Base-by-base conservation (phyloP, 2,113 vertebrate genomes). In the Oophaga pumilio region DNA sequence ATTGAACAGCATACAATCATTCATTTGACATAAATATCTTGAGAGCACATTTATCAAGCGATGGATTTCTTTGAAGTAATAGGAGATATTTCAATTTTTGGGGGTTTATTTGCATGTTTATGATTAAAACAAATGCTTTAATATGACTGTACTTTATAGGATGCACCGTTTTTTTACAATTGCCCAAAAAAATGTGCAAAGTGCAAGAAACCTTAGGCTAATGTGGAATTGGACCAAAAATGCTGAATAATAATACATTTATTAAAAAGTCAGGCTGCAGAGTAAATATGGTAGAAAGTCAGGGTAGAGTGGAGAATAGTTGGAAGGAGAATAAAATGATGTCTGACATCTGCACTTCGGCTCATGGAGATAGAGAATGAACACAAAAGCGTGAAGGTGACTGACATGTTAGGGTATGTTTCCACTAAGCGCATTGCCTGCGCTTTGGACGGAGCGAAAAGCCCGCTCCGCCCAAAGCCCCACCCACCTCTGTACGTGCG, bases 1-100 rank as follows among this genome's bases (percentile, higher is more conserved):
- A 92, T 89, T 84, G 73, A 71, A 84, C 43, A 84, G 77, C 84
- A 57, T 90, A 90, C 88, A 92, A 17, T 81, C 62, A 93, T 92
- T 91, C 90, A 89, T 62, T 73, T 33, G 50, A 26, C 50, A 59
- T 87, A n/a, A 50, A 60, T 74, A 87, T 60, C 52, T 56, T 11
- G 57, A 52, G 73, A 83, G 73, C 56, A 77, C 50, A 84, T 77
- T 88, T 88, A 84, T 84, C 71, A 88, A 84, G 49, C 81, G n/a
- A 69, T 64, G 59, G 33, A 77, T 53, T 68, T 53, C 50, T 33
- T 0, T 62, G 69, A 14, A 71, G 8, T 43, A 76, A 17, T 52
- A n/a, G 22, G 57, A 82, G 14, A 33, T 33, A 79, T 59, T 57
- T 28, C 8, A 4, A 50, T 82, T 43, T 62, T 20, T n/a, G 49